Evolutionary conservation across 2,888 invertebrate species (phyloP), one percentile per base, ranked within the genome.

Genomic region (Sthenelais limicola): DNA sequence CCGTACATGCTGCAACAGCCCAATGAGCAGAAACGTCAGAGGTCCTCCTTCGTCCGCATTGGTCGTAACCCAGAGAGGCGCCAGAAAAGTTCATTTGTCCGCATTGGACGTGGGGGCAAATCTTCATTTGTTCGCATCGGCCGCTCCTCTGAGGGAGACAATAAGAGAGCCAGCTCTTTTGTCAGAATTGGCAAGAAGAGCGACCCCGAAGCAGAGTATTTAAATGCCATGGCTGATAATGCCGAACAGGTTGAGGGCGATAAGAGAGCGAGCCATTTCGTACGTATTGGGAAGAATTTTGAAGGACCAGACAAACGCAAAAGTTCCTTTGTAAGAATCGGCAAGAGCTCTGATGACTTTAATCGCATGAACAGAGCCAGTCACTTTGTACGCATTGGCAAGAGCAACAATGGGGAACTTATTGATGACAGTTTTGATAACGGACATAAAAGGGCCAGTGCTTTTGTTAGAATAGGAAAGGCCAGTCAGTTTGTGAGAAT

Each of bases 291-390:
- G 15, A 51, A 73, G 33, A n/a, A 35, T 12, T 35, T 38, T 38
- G 62, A 38, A 62, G 33, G 7, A 3, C 28, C 67, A 4, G 56
- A 74, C 4, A 74, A 72, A 48, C 30, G 71, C 15, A 62, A 62
- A n/a, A 74, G 74, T 48, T 52, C 72, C 26, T 75, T 75, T 47
- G 73, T 75, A 15, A 33, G 75, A 9, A 73, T 75, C 32, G 75
- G 75, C 12, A 72, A 75, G 62, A 54, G 54, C 32, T 30, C 51
- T 15, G 21, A 30, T 24, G 68, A 68, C 18, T 49, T 26, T 33
- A n/a, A 48, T 21, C 33, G 51, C 26, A 51, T 51, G 51, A 62
- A 62, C 15, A 33, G 71, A 32, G 58, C 43, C 26, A 71, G 71
- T 30, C 18, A 48, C 18, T 71, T 71, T 49, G 71, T 71, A 28